Conservation (phyloP, 1,140 invertebrate species). For the Orchesella cincta region DNA sequence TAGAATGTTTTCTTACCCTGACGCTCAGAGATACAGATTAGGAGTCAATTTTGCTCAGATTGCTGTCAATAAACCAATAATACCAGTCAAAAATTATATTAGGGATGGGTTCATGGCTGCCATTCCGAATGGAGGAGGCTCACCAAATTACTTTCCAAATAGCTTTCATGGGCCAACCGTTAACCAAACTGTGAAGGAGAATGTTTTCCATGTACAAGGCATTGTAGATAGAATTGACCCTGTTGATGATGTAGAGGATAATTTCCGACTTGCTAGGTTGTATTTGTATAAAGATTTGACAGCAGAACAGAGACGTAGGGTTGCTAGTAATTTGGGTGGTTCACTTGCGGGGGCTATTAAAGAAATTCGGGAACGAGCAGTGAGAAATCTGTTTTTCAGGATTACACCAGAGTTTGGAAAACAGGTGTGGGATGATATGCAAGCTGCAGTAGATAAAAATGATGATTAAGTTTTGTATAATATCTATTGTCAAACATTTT, state of each 20-base stretch:
- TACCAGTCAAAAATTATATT: constrained; percentile 60
- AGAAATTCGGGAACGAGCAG: background rate
- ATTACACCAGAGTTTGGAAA: background rate
- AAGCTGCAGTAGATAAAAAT: no score
- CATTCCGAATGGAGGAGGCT: constrained; percentile 39
- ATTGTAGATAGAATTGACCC: constrained; percentile 6
- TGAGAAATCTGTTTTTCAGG: background rate
- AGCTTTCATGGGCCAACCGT: background rate
- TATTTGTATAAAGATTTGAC: background rate
- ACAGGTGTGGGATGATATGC: background rate
- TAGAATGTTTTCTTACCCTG: constrained; percentile 66
- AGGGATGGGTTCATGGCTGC: constrained; percentile 60
- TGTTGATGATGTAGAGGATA: background rate
- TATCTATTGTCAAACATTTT: no score
- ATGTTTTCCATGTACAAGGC: background rate
- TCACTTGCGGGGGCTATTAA: background rate
- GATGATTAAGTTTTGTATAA: no score
- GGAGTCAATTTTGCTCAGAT: constrained; percentile 67
- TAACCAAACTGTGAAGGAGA: background rate
- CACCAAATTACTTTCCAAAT: background rate
- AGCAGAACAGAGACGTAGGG: background rate
- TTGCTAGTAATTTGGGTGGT: constrained; percentile 1
- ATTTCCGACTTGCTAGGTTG: background rate
- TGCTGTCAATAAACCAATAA: constrained; percentile 66
- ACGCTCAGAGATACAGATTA: constrained; percentile 67